Percentiles rank a stretch among this genome's conserved stretches.
Evolutionary conservation across 2,797 vertebrate species (phyloP).

Genomic region (Octomys mimax): DNA sequence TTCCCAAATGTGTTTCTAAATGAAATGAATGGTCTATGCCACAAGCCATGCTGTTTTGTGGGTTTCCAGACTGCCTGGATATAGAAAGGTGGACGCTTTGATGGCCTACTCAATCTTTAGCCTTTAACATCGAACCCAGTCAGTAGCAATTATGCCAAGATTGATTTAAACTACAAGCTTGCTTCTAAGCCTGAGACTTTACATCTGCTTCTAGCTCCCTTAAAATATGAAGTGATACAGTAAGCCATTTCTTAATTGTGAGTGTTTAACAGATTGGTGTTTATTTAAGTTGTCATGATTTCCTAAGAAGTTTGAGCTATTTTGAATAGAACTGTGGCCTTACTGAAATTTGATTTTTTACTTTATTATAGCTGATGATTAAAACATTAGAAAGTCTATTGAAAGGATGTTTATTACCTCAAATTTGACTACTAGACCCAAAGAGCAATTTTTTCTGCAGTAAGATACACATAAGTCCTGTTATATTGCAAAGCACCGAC

Average conservation of each 20-base stretch:
- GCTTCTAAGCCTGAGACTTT: constrained; percentile 54
- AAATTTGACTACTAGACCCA: constrained; percentile 65
- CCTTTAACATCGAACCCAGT: constrained; percentile 65
- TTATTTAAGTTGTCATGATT: constrained; percentile 70
- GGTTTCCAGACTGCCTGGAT: constrained; percentile 56
- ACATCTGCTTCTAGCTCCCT: constrained; percentile 52
- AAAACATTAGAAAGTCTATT: constrained; percentile 65
- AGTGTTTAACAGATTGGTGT: constrained; percentile 58
- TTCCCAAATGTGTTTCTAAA: constrained; percentile 49
- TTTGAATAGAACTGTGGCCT: constrained; percentile 56
- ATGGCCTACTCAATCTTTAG: constrained; percentile 69
- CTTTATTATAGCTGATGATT: constrained; percentile 64
- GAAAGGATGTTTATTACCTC: constrained; percentile 54
- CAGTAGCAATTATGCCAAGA: constrained; percentile 63
- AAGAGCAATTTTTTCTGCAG: constrained; percentile 53
- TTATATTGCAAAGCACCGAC: constrained; percentile 60
- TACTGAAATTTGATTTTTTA: constrained; percentile 67
- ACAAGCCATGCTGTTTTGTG: constrained; percentile 62
- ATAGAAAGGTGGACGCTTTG: constrained; percentile 57
- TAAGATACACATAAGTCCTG: constrained; percentile 50
- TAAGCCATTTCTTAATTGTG: constrained; percentile 65
- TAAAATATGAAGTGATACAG: constrained; percentile 70
- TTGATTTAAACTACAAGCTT: constrained; percentile 69
- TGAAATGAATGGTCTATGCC: constrained; percentile 56
- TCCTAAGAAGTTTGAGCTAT: constrained; percentile 55